Conservation (phyloP, 2,888 invertebrate genomes). For the Ischnura elegans region DNA sequence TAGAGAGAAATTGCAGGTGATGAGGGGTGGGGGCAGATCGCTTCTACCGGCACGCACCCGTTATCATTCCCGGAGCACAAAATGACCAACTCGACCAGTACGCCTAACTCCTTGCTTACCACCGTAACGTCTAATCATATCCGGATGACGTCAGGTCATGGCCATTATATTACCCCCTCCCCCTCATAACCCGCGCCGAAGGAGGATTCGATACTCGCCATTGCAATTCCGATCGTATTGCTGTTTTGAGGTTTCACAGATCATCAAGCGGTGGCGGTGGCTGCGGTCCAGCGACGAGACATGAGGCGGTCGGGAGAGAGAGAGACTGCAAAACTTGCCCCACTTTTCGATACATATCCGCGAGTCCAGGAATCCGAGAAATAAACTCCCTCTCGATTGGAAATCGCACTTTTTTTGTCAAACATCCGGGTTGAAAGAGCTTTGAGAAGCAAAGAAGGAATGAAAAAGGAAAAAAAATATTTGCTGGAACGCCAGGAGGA, state of each 20-base stretch:
- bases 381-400: constrained; percentile 29
- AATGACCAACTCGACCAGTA: background rate
- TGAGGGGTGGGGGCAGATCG: background rate
- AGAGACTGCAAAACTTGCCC: constrained; percentile 39
- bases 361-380: background rate
- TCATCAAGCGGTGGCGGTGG: constrained; percentile 44
- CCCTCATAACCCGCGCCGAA: too few relatives aligned
- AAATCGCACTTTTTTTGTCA: background rate
- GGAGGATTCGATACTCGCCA: constrained; percentile 53
- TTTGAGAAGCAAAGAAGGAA: background rate
- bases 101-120: constrained; percentile 27
- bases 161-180: constrained; percentile 25
- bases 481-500: too few relatives aligned
- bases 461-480: background rate
- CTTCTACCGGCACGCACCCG: background rate
- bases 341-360: constrained; percentile 40
- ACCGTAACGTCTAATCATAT: constrained; percentile 63
- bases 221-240: constrained; percentile 59
- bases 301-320: background rate
- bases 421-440: background rate
- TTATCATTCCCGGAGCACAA: background rate
- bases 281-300: constrained; percentile 16
- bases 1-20: background rate
- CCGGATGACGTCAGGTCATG: constrained; percentile 26
- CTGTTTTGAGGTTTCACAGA: constrained; percentile 66